These are phyloP conservation scores for Sparidentex hasta DNA, from an alignment of 2,797 vertebrate species.

Conservation along the genomic window DNA sequence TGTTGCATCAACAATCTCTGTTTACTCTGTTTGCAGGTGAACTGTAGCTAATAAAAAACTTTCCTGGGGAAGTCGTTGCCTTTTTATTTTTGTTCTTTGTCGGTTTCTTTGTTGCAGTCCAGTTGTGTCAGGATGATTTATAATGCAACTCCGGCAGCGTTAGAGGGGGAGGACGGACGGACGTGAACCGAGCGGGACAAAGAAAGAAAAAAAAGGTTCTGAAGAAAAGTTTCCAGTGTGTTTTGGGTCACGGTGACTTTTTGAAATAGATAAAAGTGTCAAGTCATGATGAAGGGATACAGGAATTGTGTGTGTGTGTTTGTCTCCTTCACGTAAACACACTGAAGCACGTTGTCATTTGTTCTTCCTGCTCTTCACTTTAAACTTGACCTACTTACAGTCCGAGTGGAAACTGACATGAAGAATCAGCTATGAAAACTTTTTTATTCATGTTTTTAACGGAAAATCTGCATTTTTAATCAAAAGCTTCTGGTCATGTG, in stretches of 20 bases:
- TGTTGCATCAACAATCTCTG: background rate
- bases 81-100: background rate
- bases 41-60: background rate
- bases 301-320: background rate
- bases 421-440: too few species aligned
- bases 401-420: too few species aligned
- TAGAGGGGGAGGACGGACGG: background rate
- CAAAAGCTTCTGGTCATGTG: too few species aligned
- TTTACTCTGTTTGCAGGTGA: background rate
- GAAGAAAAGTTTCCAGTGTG: slow-evolving; percentile 4
- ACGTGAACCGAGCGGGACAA: background rate
- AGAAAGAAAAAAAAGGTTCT: background rate
- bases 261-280: background rate
- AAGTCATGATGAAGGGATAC: background rate
- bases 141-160: background rate
- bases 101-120: slow-evolving; percentile 35
- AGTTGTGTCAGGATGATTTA: slow-evolving; percentile 71
- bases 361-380: too few species aligned
- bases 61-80: background rate
- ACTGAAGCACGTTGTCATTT: background rate
- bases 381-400: too few species aligned
- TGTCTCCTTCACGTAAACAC: background rate
- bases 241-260: slow-evolving; percentile 41
- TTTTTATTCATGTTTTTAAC: too few species aligned
- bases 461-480: too few species aligned